These are phyloP conservation scores for Bradypus variegatus DNA, from an alignment of 2,797 vertebrate species.

Conservation along the genomic window DNA sequence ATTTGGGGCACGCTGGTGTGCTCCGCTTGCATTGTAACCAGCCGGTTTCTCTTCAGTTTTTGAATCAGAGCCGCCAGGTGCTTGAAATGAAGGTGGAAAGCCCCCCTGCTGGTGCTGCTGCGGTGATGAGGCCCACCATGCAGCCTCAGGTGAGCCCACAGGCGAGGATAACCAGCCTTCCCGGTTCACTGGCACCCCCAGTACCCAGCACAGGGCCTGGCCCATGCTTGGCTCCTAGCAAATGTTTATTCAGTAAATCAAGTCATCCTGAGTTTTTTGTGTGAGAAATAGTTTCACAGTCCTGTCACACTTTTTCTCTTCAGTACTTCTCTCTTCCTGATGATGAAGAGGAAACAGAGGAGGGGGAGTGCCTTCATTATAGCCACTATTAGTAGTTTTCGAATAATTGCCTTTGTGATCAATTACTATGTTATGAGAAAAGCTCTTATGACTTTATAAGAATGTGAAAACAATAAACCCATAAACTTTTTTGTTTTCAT, in stretches of 20 bases:
- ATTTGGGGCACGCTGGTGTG: not conserved
- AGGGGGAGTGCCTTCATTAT: not conserved
- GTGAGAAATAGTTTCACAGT: not conserved
- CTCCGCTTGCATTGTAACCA: not conserved
- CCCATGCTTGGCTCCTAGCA: not conserved
- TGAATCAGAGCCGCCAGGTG: conserved; percentile 91
- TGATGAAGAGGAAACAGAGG: not conserved
- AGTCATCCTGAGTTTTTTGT: not conserved
- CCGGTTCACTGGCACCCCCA: accelerated
- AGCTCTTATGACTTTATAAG: not conserved
- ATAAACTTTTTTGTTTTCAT: not conserved
- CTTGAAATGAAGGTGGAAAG: conserved; percentile 92
- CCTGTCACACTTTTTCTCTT: not conserved
- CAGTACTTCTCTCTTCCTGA: not conserved
- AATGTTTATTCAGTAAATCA: not conserved
- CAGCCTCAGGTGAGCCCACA: conserved; percentile 80
- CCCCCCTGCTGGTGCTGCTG: conserved; percentile 72
- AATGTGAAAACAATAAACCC: conserved; percentile 33
- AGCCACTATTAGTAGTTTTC: not conserved
- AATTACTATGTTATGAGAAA: not conserved
- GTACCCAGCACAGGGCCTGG: not conserved
- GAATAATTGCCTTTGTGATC: not conserved
- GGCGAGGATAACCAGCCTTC: conserved; percentile 53
- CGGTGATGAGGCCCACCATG: conserved; percentile 86
- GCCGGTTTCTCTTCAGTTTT: conserved; percentile 78